Conservation (phyloP, 1,140 invertebrate genomes). For the Cherax destructor region DNA sequence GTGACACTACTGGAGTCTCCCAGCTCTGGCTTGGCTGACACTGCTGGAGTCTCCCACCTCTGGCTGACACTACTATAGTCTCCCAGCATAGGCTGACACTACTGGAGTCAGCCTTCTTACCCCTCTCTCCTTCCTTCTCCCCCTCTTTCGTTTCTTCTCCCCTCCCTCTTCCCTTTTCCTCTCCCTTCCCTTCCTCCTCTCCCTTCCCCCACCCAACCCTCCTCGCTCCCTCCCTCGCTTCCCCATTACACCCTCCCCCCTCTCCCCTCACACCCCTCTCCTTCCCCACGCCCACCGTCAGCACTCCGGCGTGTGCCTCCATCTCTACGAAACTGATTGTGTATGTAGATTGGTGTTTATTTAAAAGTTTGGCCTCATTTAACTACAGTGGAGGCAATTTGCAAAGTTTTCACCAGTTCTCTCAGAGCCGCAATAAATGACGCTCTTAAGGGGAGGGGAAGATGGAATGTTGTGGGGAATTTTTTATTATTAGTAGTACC, state of each 20-base stretch:
- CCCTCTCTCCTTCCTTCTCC: not conserved
- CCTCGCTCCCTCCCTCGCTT: not conserved
- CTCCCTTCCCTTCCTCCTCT: not conserved
- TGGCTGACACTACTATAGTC: too few relatives aligned
- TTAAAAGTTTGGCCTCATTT: constrained; percentile 66
- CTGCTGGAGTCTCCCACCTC: too few relatives aligned
- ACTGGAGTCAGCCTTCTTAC: not conserved
- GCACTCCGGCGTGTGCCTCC: not conserved
- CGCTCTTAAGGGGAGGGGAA: not conserved
- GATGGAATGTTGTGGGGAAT: not conserved
- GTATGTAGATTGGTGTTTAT: constrained; percentile 67
- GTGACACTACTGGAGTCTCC: too few relatives aligned
- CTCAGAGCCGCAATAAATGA: constrained; percentile 55
- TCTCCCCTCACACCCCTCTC: not conserved
- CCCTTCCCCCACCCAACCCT: not conserved
- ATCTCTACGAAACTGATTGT: constrained; percentile 41
- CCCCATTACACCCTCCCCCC: not conserved
- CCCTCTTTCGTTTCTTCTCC: not conserved
- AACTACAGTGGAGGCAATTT: constrained; percentile 64
- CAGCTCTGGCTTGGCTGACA: too few relatives aligned
- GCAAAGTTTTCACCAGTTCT: constrained; percentile 51
- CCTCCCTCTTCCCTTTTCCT: not conserved
- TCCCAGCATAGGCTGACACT: too few relatives aligned
- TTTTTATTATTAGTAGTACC: not conserved
- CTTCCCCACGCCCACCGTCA: not conserved